Evolutionary conservation across 2,888 invertebrate genomes (phyloP).

Genomic region (Nomada lathburiana): DNA sequence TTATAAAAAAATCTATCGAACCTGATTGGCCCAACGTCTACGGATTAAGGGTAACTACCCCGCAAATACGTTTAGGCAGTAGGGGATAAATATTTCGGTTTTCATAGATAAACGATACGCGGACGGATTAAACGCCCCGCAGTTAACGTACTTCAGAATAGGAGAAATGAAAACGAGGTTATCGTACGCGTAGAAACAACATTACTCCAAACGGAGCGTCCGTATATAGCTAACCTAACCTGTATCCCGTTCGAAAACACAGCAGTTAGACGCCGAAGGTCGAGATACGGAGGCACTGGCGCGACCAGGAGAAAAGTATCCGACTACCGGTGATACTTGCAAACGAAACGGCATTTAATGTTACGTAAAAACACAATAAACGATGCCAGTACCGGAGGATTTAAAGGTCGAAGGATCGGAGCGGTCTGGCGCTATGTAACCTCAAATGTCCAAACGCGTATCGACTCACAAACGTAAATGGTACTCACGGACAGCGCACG

Average conservation of each 20-base stretch:
- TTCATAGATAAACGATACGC: too few species aligned
- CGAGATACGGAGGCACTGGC: slow-evolving; percentile 1
- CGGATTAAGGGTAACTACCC: too few species aligned
- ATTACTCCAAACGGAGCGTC: neutral
- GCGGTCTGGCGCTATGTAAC: slow-evolving; percentile 21
- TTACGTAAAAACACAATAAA: slow-evolving; percentile 39
- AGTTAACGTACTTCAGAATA: neutral
- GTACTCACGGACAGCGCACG: slow-evolving; percentile 3
- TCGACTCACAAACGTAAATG: neutral
- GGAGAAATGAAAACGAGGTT: neutral
- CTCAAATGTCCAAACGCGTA: slow-evolving; percentile 22
- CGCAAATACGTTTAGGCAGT: too few species aligned
- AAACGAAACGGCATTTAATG: neutral
- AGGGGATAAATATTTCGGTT: too few species aligned
- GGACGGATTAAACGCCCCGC: too few species aligned
- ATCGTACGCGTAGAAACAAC: slow-evolving; percentile 6
- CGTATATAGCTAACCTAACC: slow-evolving; percentile 40
- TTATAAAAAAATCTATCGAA: too few species aligned
- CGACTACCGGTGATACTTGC: neutral
- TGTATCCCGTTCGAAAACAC: slow-evolving; percentile 14
- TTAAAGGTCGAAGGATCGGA: neutral
- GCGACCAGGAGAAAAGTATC: neutral
- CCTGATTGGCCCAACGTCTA: too few species aligned
- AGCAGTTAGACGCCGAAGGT: slow-evolving; percentile 29
- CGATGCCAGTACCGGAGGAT: neutral